Base-by-base conservation (phyloP, 2,888 invertebrate species). In the Neoascia interrupta region DNA sequence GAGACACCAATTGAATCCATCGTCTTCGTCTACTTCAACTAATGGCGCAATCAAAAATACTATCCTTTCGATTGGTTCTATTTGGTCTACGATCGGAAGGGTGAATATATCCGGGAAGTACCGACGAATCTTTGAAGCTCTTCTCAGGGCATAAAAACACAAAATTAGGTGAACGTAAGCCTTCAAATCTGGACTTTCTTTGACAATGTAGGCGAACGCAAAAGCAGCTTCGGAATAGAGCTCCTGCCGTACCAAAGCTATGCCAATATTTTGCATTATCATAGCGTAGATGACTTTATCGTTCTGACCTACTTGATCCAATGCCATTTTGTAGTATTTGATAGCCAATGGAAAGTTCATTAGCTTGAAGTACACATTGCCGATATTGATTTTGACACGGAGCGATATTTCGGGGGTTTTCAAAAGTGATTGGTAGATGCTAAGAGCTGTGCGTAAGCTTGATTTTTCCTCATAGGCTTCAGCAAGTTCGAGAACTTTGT, bases 261-360 rank as follows among this genome's bases (percentile, higher is more conserved):
- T 13, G 3, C 80, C 80, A n/a, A 80, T 69, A 19, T 80, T 80
- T 5, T 80, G 80, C 74, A 69, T 74, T 2, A 80, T 64, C 37
- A 43, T 45, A 1, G 41, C 41, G 31, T 80, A 80, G 5, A 23
- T 53, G 5, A 13, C 3, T 11, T 63, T 74, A 8, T 80, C 58
- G 13, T 80, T 74, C 19, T 68, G 74, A 13, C 74, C 80, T 6
- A 69, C 61, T 80, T 80, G 80, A 41, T 80, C 80, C 5, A 80
- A 16, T 8, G 80, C 61, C 80, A 68, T 80, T 69, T 80, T 80
- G 41, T 80, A 80, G 16, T 26, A 69, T 23, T 74, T 80, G 6
- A 74, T 74, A 8, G 80, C 74, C 13, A 41, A 3, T 0, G 53
- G 58, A 21, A 34, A 80, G 21, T 80, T 58, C 0, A 34, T 10